phyloP scores from a whole-genome alignment of 2,888 invertebrate genomes.

The Isotomurus palustris region DNA sequence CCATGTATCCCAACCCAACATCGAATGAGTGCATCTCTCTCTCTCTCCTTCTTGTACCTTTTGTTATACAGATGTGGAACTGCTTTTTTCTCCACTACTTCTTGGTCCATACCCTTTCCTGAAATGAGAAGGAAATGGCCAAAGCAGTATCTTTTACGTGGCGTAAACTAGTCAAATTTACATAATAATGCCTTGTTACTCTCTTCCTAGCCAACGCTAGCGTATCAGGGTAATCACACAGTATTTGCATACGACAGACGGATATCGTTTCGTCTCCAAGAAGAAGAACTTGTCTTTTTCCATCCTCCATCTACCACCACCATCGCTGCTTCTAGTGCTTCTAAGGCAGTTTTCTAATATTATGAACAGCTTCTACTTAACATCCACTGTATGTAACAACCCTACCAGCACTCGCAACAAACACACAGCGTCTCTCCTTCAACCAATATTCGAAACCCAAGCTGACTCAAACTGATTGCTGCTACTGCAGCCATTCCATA shows the following conservation, averaged over 20 bases:
- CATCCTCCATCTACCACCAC: constrained; percentile 2
- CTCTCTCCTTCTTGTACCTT: too few relatives aligned
- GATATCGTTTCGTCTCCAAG: constrained; percentile 39
- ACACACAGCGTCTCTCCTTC: not conserved
- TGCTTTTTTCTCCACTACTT: too few relatives aligned
- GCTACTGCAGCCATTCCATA: too few relatives aligned
- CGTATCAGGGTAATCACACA: constrained; percentile 45
- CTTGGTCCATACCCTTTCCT: too few relatives aligned
- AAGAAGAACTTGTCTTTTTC: too few relatives aligned
- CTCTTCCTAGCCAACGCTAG: constrained; percentile 37
- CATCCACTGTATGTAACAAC: constrained; percentile 4
- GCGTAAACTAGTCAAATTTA: constrained; percentile 46
- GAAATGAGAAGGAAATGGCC: constrained; percentile 13
- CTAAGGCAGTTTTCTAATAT: too few relatives aligned
- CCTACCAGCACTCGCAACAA: not conserved
- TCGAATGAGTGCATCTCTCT: too few relatives aligned
- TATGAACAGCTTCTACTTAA: constrained; percentile 7
- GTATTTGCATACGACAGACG: constrained; percentile 46
- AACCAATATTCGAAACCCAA: constrained; percentile 5
- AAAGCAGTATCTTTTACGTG: constrained; percentile 46
- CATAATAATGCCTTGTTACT: constrained; percentile 46
- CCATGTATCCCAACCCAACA: too few relatives aligned
- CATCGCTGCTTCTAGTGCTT: too few relatives aligned
- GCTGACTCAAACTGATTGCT: too few relatives aligned
- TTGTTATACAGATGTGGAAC: too few relatives aligned